Evolutionary conservation across 2,113 vertebrate genomes (phyloP), one percentile per base, ranked within the genome.

Genomic region (Sorex fumeus): DNA sequence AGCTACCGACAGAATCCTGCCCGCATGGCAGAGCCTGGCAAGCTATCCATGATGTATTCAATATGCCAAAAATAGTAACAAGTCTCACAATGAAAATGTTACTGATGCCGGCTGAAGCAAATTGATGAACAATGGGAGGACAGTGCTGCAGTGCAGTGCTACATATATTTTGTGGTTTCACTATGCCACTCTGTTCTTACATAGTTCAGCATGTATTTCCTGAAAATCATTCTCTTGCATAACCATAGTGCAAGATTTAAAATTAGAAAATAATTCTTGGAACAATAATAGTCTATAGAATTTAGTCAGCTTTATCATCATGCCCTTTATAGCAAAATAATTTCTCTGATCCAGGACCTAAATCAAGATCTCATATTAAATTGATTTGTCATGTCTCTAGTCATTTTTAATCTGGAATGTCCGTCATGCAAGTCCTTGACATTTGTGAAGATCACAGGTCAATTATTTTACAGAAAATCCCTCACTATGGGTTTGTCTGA

Each of bases 231-330:
- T 82, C 34, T 79, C 2, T 89, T 76, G 32, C 3, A 25, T 79
- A 92, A 57, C 34, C 28, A 40, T 5, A 72, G 4, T 82, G 11
- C 30, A 64, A 36, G 82, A 34, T 66, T 57, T 30, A 88, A 87
- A 91, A 81, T 81, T 64, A 90, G 30, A 13, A 72, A 90, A 80
- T 72, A 53, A 90, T 32, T 77, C 15, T 82, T 85, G 70, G 90
- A 57, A 71, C 21, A 78, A 60, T 74, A 21, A 6, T 77, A 43
- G 10, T 64, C 4, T 53, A 64, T 27, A 92, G 70, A 90, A 86
- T 69, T 45, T 84, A 77, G 57, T 95, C 15, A 43, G 0, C 84
- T 94, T 84, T 84, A 81, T 43, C 30, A 70, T 21, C 18, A 50
- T 76, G 4, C 45, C 32, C 45, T 77, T 91, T 91, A 78, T 18